phyloP scores from a whole-genome alignment of 2,888 invertebrate genomes.

The Crioceris asparagi region DNA sequence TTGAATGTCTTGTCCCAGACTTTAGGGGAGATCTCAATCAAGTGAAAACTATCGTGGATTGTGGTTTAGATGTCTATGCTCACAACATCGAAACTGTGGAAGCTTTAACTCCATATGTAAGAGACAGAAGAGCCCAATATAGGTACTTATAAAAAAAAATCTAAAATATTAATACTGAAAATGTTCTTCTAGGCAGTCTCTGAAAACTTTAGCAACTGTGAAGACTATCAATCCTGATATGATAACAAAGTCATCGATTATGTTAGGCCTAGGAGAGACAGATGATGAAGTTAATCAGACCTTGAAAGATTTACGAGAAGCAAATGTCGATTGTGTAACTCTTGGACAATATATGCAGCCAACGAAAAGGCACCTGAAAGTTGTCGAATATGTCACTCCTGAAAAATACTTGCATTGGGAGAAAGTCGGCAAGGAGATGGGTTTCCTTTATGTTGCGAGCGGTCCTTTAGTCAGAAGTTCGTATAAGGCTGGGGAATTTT shows the following conservation, averaged over 20 bases:
- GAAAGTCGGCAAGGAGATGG: conserved; percentile 65
- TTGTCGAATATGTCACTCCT: conserved; percentile 90
- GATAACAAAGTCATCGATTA: conserved; percentile 95
- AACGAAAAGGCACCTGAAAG: conserved; percentile 88
- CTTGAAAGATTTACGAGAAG: conserved; percentile 69
- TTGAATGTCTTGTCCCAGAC: conserved; percentile 95
- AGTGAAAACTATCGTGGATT: conserved; percentile 62
- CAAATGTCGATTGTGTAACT: conserved; percentile 89
- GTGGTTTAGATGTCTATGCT: conserved; percentile 92
- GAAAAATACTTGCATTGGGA: conserved; percentile 87
- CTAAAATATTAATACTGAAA: conserved; percentile 1
- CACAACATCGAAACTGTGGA: conserved; percentile 98
- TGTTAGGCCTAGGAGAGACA: conserved; percentile 91
- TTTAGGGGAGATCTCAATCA: conserved; percentile 73
- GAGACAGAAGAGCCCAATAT: conserved; percentile 89
- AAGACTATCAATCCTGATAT: conserved; percentile 71
- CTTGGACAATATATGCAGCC: conserved; percentile 99
- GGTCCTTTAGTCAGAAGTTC: conserved; percentile 95
- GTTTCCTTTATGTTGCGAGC: conserved; percentile 94
- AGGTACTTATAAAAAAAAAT: conserved; percentile 32
- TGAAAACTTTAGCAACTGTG: conserved; percentile 69
- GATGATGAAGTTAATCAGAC: conserved; percentile 80
- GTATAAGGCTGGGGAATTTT: conserved; percentile 96
- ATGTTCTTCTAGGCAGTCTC: conserved; percentile 55
- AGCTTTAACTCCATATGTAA: conserved; percentile 76